Evolutionary conservation across 2,888 invertebrate species (phyloP).

Genomic region (Macrophya alboannulata): DNA sequence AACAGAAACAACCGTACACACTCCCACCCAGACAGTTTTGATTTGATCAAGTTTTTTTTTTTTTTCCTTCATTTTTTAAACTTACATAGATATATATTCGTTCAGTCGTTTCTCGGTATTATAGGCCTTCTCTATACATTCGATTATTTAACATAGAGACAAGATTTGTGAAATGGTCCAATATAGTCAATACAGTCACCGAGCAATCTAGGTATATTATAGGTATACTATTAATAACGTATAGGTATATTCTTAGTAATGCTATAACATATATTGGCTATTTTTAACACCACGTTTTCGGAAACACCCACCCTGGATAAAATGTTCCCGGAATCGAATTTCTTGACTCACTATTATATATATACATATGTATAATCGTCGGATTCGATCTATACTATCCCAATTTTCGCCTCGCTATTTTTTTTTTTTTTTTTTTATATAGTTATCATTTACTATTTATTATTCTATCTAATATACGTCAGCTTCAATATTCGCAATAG

Average conservation of each 20-base stretch:
- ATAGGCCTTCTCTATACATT: neutral
- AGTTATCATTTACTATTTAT: neutral
- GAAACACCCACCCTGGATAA: slow-evolving; percentile 1
- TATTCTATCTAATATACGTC: neutral
- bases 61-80: slow-evolving; percentile 6
- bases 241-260: slow-evolving; percentile 34
- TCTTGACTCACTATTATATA: neutral
- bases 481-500: neutral
- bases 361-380: too few relatives aligned
- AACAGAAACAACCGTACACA: slow-evolving; percentile 1
- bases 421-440: neutral
- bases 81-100: neutral
- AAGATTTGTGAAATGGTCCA: slow-evolving; percentile 43
- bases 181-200: slow-evolving; percentile 26
- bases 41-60: too few relatives aligned
- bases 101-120: neutral
- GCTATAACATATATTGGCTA: slow-evolving; percentile 27
- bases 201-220: neutral
- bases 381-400: too few relatives aligned
- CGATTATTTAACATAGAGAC: slow-evolving; percentile 45
- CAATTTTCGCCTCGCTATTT: too few relatives aligned
- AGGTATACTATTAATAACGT: too few relatives aligned
- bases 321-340: slow-evolving; percentile 11
- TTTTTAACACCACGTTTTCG: neutral
- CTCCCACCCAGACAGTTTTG: too few relatives aligned